phyloP scores from a whole-genome alignment of 2,797 vertebrate genomes.

The Acanthiza pusilla region DNA sequence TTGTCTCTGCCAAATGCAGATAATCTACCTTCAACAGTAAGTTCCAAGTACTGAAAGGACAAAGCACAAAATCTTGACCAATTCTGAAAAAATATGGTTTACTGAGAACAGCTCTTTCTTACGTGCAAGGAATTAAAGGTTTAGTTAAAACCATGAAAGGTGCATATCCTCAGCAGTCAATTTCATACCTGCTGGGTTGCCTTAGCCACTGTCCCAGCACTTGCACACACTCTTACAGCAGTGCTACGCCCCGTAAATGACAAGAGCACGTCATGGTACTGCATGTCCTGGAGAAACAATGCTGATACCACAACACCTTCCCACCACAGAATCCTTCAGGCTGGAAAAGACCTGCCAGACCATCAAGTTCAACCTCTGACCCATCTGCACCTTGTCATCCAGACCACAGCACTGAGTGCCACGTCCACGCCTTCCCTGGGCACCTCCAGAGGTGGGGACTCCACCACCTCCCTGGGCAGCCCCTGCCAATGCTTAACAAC shows the following conservation, averaged over 20 bases:
- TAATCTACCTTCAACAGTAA: accelerated
- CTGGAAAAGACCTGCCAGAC: not conserved
- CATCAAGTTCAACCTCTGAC: not conserved
- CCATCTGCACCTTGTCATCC: not conserved
- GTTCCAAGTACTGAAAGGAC: not conserved
- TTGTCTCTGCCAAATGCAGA: not conserved
- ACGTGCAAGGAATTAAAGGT: not conserved
- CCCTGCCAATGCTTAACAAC: not conserved
- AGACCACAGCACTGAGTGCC: not conserved
- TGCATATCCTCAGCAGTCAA: accelerated
- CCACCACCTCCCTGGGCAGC: not conserved
- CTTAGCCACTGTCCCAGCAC: not conserved
- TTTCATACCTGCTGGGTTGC: not conserved
- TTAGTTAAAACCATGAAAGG: not conserved
- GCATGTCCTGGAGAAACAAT: too few relatives aligned
- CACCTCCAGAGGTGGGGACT: not conserved
- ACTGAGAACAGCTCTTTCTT: not conserved
- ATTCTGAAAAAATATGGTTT: not conserved
- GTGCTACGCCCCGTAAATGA: not conserved
- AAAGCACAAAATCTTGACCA: not conserved
- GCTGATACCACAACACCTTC: accelerated
- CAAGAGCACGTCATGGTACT: accelerated
- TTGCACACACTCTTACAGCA: accelerated
- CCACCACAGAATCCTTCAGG: not conserved
- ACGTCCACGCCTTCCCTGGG: accelerated